Evolutionary conservation across 1,140 invertebrate genomes (phyloP), one percentile per base, ranked within the genome.

Genomic region (Drosophila trapezifrons): DNA sequence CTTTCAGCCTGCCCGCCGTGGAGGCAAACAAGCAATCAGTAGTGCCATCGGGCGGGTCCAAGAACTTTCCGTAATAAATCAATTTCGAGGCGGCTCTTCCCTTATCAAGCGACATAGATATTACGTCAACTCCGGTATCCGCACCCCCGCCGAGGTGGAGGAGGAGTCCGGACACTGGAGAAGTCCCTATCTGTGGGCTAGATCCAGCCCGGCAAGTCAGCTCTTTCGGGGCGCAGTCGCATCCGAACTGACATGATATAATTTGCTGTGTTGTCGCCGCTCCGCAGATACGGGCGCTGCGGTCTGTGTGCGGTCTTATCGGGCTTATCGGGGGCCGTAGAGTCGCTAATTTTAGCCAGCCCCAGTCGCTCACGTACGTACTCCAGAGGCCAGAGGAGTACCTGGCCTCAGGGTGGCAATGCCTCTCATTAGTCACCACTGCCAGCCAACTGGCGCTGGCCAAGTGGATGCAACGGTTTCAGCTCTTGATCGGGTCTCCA

Each of bases 1-100:
- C 22, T 22, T 22, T 22, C 22, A 22, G 22, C 4, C 22, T 22
- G 2, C 22, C 43, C 43, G 10, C 43, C 43, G n/a, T 9, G 9
- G 10, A 32, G 27, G 25, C 47, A 18, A 51, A 32, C 47, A 51
- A 35, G 51, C 29, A 52, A 54, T 54, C 32, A 37, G 32, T 38
- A 22, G 51, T 37, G 51, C 51, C 51, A 37, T 54, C 18, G 51
- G 51, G 37, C 25, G 46, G 60, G 37, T 15, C 47, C 51, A 46
- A 67, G 38, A 52, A 67, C 22, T 27, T 62, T 43, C 49, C 27
- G 45, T 32, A 45, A 60, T 86, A 82, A 78, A 75, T 82, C 78
- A 78, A 67, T 75, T 80, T 70, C 73, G 66, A 77, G 49, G 35
- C 43, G 22, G 40, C 43, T 49, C 27, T 52, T 46, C 27, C 42